Base-by-base conservation (phyloP, 2,888 invertebrate genomes). In the Dynastes grantii region DNA sequence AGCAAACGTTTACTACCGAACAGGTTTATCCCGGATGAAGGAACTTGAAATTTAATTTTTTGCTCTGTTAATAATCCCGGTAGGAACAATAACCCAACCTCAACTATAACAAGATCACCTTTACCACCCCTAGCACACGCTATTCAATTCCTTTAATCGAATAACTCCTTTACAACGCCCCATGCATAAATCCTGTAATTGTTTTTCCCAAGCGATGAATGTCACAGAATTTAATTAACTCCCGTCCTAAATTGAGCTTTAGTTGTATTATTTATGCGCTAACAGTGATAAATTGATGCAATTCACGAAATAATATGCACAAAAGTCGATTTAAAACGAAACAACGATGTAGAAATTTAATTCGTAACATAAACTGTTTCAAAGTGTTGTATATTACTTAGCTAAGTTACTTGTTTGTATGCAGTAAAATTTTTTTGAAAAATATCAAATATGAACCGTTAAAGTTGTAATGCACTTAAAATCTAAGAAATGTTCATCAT, bases 151-250 rank as follows among this genome's bases (percentile, higher is more conserved):
- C 40, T 45, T 61, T 61, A 40, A 61, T 61, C 73, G 58, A 73
- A 73, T 58, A 73, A 58, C 71, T 61, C 45, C 40, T 73, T 55
- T 37, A 37, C 22, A 45, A 61, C 61, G 22, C 22, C 22, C 40
- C 45, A 27, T 37, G 45, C 22, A 73, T 61, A 61, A 61, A 73
- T 73, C 58, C 22, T 13, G 45, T 61, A 61, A 73, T 61, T 73
- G 61, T 40, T 73, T 61, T 61, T 73, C 61, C 5, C 27, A 5
- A 27, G 8, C 9, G 45, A 61, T 73, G 61, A 45, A 73, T 45
- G 45, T 40, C 40, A 9, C 22, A 40, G 73, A 73, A 73, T 73
- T 73, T 73, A 73, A 73, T 73, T 73, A 73, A 73, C 27, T 37
- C 22, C 2, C 68, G 3, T 45, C 8, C 22, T 49, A 68, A 68